phyloP scores from a whole-genome alignment of 2,113 vertebrate genomes.

The Zapus hudsonius region DNA sequence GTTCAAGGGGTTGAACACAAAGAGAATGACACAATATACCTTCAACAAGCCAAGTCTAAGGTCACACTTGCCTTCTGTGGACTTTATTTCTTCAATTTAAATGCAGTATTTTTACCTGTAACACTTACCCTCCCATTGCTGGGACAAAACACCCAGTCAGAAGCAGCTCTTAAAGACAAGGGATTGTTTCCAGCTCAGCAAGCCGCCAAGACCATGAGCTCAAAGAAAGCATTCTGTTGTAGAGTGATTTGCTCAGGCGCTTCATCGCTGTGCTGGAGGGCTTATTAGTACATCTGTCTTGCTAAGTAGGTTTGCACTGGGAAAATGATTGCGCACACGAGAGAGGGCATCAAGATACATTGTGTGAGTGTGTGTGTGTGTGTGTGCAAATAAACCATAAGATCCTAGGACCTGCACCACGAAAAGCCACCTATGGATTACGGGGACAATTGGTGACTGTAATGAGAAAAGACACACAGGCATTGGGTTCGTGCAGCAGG shows the following conservation, averaged over 20 bases:
- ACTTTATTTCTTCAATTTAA: too few species aligned
- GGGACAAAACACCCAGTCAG: too few species aligned
- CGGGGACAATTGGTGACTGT: background rate
- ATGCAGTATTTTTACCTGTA: too few species aligned
- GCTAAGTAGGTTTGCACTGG: background rate
- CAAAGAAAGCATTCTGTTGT: background rate
- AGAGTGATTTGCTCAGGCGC: background rate
- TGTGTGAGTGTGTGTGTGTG: background rate
- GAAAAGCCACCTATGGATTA: background rate
- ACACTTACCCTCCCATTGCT: too few species aligned
- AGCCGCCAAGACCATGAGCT: background rate
- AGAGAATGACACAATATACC: too few species aligned
- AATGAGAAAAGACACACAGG: background rate
- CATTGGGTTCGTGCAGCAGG: background rate
- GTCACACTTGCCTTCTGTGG: too few species aligned
- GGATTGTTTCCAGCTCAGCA: too few species aligned
- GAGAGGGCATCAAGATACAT: background rate
- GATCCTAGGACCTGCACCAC: background rate
- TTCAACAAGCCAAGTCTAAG: too few species aligned
- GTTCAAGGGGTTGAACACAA: too few species aligned
- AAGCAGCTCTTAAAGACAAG: too few species aligned
- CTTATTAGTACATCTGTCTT: background rate
- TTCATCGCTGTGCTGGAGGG: background rate
- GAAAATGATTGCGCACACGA: background rate
- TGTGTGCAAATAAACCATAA: background rate